These are phyloP conservation scores for Acrocephalus arundinaceus DNA, from an alignment of 2,113 vertebrate species.

Conservation along the genomic window DNA sequence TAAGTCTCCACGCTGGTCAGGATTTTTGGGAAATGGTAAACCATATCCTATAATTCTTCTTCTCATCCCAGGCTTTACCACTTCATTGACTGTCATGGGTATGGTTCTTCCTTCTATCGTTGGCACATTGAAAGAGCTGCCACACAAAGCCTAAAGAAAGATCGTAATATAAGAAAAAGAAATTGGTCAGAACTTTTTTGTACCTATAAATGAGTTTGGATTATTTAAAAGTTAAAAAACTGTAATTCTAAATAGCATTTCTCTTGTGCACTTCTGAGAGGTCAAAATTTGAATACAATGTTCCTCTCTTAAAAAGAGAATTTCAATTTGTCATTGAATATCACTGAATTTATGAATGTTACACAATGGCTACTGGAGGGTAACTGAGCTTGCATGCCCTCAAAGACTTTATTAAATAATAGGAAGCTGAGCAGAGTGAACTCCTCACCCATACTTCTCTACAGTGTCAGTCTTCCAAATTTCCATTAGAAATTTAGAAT, in stretches of 20 bases:
- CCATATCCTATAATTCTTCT: slow-evolving; percentile 93
- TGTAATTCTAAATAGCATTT: background rate
- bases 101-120: slow-evolving; percentile 94
- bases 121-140: slow-evolving; percentile 94
- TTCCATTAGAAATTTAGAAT: background rate
- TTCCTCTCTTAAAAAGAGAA: background rate
- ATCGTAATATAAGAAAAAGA: background rate
- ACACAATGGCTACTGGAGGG: background rate
- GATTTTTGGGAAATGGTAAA: slow-evolving; percentile 93
- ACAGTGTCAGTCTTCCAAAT: background rate
- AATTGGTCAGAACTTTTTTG: background rate
- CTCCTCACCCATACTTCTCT: background rate
- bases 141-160: slow-evolving; percentile 90
- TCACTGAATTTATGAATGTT: background rate
- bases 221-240: background rate
- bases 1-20: slow-evolving; percentile 93
- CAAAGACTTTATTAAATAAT: background rate
- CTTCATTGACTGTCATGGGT: slow-evolving; percentile 95
- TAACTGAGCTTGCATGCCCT: background rate
- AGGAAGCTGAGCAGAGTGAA: background rate
- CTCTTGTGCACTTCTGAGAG: background rate
- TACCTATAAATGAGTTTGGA: background rate
- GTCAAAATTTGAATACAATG: background rate
- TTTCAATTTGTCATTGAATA: background rate
- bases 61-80: slow-evolving; percentile 96